Evolutionary conservation across 1,140 invertebrate species (phyloP).

Genomic region (Drosophila erecta): DNA sequence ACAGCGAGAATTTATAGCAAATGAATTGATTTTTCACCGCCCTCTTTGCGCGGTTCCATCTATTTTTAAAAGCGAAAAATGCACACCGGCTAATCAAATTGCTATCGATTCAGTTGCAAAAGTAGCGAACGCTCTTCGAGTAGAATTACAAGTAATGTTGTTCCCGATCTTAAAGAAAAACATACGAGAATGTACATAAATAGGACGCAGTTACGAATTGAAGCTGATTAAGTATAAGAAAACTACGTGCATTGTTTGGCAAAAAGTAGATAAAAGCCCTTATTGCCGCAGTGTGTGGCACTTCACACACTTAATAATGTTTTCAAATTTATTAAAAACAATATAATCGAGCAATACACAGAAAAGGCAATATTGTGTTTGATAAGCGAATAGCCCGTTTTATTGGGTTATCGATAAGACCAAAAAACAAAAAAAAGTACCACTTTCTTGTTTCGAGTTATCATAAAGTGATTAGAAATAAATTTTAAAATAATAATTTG

Average conservation of each 20-base stretch:
- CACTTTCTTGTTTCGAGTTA: background rate
- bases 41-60: conserved; percentile 13
- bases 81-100: conserved; percentile 46
- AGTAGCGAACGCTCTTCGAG: conserved; percentile 27
- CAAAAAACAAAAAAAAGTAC: background rate
- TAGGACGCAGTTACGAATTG: background rate
- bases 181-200: background rate
- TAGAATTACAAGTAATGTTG: background rate
- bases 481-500: background rate
- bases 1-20: conserved; percentile 44
- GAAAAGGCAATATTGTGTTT: background rate
- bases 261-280: background rate
- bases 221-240: conserved; percentile 23
- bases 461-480: too few relatives aligned
- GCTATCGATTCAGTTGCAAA: conserved; percentile 27
- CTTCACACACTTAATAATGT: background rate
- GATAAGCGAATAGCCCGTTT: background rate
- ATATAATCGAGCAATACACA: background rate
- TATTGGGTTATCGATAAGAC: background rate
- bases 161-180: background rate
- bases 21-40: conserved; percentile 51
- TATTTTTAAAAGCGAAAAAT: conserved; percentile 53
- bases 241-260: background rate
- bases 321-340: conserved; percentile 1
- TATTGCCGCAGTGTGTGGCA: background rate